Conservation (phyloP, 2,888 invertebrate genomes). For the Danaus chrysippus region DNA sequence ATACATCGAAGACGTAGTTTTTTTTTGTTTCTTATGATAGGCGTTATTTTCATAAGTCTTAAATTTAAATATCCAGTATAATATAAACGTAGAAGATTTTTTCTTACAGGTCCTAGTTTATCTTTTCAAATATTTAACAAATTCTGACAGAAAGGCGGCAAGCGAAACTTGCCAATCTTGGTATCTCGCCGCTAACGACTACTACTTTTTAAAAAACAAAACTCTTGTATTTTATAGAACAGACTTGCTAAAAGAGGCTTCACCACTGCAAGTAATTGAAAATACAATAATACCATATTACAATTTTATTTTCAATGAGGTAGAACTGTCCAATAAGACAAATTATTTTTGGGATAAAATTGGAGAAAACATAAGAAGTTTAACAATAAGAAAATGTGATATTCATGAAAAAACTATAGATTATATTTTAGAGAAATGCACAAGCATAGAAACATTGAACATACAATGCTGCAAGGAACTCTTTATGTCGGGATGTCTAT, state of each 20-base stretch:
- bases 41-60: too few relatives aligned
- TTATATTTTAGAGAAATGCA: slow-evolving; percentile 77
- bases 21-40: too few relatives aligned
- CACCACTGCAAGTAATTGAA: slow-evolving; percentile 61
- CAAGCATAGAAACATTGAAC: slow-evolving; percentile 77
- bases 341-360: slow-evolving; percentile 78
- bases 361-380: slow-evolving; percentile 76
- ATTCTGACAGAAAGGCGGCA: slow-evolving; percentile 82
- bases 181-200: slow-evolving; percentile 83
- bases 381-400: slow-evolving; percentile 80
- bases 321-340: slow-evolving; percentile 73
- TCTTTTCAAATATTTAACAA: slow-evolving; percentile 81
- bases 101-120: slow-evolving; percentile 80
- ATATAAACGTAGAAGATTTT: neutral
- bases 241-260: slow-evolving; percentile 57
- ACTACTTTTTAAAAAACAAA: slow-evolving; percentile 76
- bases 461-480: slow-evolving; percentile 83
- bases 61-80: neutral
- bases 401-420: slow-evolving; percentile 82
- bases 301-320: slow-evolving; percentile 75
- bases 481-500: slow-evolving; percentile 85
- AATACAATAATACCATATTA: slow-evolving; percentile 64
- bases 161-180: slow-evolving; percentile 82
- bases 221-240: slow-evolving; percentile 70
- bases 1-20: neutral